Percentiles rank a stretch among this genome's conserved stretches.
Conservation (phyloP, 2,797 vertebrate species). For the Paedocypris micromegethes region DNA sequence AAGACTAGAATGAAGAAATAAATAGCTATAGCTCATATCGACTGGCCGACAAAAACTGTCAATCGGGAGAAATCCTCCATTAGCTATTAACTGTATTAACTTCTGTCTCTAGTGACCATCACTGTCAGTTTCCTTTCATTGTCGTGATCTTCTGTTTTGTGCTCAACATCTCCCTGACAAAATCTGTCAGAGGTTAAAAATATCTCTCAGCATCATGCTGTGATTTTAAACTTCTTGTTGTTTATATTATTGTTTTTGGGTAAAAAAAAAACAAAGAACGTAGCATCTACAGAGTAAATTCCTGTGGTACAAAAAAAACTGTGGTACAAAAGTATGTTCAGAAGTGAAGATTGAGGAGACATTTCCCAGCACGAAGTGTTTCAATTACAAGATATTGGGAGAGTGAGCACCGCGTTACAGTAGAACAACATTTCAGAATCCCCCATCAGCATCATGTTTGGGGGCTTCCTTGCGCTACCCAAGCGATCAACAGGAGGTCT, state of each 20-base stretch:
- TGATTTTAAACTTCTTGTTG: conserved; percentile 7
- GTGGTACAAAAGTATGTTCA: background rate
- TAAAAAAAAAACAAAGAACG: too few species aligned
- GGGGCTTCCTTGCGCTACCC: conserved; percentile 24
- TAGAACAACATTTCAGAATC: conserved; percentile 6
- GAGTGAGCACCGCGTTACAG: conserved; percentile 1
- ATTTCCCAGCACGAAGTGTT: conserved; percentile 18
- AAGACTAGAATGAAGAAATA: too few species aligned
- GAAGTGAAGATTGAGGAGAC: conserved; percentile 13
- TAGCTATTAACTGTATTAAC: conserved; percentile 15
- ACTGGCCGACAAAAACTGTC: background rate
- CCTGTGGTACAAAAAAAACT: too few species aligned
- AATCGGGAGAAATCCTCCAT: background rate
- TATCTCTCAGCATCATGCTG: background rate
- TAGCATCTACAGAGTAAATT: too few species aligned
- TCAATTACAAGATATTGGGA: conserved; percentile 4
- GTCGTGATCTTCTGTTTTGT: conserved; percentile 2
- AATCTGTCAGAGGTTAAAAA: conserved; percentile 12
- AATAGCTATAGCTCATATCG: too few species aligned
- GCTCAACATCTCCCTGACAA: background rate
- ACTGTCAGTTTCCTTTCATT: conserved; percentile 2
- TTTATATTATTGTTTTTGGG: background rate
- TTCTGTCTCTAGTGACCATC: conserved; percentile 8
- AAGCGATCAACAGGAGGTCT: conserved; percentile 43
- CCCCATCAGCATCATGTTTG: conserved; percentile 22